Evolutionary conservation across 1,140 invertebrate genomes (phyloP), one percentile per base, ranked within the genome.

Genomic region (Nasonia longicornis): DNA sequence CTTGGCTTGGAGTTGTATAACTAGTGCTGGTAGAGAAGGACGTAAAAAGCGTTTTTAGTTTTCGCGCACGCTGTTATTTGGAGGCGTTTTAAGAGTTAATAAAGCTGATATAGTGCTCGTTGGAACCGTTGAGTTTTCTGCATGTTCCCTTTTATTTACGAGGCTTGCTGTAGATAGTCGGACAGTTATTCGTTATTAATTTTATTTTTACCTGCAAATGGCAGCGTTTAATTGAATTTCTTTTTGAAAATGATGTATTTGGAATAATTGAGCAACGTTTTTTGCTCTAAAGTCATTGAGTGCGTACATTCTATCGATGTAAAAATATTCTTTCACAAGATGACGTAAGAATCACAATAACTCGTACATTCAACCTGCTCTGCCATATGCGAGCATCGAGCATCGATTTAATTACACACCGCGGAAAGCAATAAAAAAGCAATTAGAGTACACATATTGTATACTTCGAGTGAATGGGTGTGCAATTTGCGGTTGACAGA

Each of bases 71-170:
- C 66, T 29, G 31, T 69, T 69, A 35, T 58, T 58, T 58, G 20
- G 52, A 58, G 52, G 52, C 52, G 52, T 58, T 58, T 58, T 58
- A 58, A 58, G 52, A 58, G 52, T 58, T 58, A 58, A 58, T 58
- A 58, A 58, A 58, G 52, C 52, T 3, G 31, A 20, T 16, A 58
- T 58, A 58, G 20, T 58, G 52, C 52, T 58, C 16, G 52, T 20
- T 58, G 3, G 7, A 58, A n/a, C 20, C 3, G 52, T 58, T 20
- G 52, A 58, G 52, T n/a, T 20, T n/a, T 58, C 52, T 58, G 16
- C 48, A 52, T 20, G 16, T 16, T 52, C 12, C 48, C 48, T 52
- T 20, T 20, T 52, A 52, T 52, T 52, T 52, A 52, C 48, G 48
- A 20, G 14, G 3, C 16, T 52, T 52, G 45, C 45, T 48, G 48